Evolutionary conservation across 1,140 invertebrate species (phyloP).

Genomic region (Thaumetopoea pityocampa): DNA sequence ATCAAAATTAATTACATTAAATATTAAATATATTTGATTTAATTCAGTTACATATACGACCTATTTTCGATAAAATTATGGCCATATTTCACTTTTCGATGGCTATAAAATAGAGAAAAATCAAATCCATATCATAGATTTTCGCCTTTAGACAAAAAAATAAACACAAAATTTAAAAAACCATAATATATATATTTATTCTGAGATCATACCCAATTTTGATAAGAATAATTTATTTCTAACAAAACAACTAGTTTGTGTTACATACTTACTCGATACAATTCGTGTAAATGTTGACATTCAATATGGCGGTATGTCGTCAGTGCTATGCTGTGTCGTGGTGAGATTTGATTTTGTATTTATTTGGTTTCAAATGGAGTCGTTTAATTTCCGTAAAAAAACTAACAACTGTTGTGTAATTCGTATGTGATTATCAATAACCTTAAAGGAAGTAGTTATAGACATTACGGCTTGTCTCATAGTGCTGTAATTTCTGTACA

Average conservation of each 20-base stretch:
- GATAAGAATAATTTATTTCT: slow-evolving; percentile 22
- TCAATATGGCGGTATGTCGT: slow-evolving; percentile 96
- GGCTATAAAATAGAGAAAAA: slow-evolving; percentile 52
- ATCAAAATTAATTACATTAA: no score
- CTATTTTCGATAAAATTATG: slow-evolving; percentile 1
- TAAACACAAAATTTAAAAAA: slow-evolving; percentile 48
- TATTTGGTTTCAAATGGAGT: slow-evolving; percentile 33
- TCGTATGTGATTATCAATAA: slow-evolving; percentile 22
- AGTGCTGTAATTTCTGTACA: slow-evolving; percentile 57
- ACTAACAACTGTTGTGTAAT: slow-evolving; percentile 21
- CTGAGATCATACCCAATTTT: slow-evolving; percentile 17
- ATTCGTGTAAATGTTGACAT: slow-evolving; percentile 70
- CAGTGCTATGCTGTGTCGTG: slow-evolving; percentile 95
- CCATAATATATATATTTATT: slow-evolving; percentile 20
- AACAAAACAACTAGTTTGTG: slow-evolving; percentile 45
- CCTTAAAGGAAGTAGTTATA: slow-evolving; percentile 22
- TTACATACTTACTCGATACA: slow-evolving; percentile 46
- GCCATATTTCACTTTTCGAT: slow-evolving; percentile 21
- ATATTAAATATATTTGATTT: neutral
- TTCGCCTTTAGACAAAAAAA: slow-evolving; percentile 61
- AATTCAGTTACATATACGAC: slow-evolving; percentile 1
- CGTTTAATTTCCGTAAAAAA: slow-evolving; percentile 22
- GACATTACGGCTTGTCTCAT: slow-evolving; percentile 23
- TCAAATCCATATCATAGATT: slow-evolving; percentile 50
- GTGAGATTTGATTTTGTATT: slow-evolving; percentile 75